Percentiles rank a stretch among this genome's conserved stretches.
These are phyloP conservation scores for Zaprionus nigranus DNA, from an alignment of 1,140 invertebrate species.

Conservation along the genomic window DNA sequence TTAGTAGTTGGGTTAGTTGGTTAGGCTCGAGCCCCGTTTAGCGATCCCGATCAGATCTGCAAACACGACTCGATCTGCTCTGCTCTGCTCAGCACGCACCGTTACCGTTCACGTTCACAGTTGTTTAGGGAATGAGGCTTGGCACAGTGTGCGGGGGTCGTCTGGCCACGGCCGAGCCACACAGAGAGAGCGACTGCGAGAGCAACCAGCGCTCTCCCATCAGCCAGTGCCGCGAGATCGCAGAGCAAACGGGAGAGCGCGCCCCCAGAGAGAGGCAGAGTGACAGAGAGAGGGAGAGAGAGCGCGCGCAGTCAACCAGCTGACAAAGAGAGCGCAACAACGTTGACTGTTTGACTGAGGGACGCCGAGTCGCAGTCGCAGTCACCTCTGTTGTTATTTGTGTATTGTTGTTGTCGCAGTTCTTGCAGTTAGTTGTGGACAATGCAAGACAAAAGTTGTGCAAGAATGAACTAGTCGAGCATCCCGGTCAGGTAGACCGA, in stretches of 20 bases:
- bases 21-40: slow-evolving; percentile 30
- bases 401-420: slow-evolving; percentile 6
- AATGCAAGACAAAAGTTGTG: background rate
- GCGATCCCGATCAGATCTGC: slow-evolving; percentile 16
- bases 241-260: slow-evolving; percentile 10
- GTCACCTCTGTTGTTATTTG: slow-evolving; percentile 6
- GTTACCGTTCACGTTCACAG: slow-evolving; percentile 80
- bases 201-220: background rate
- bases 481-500: background rate
- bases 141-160: slow-evolving; percentile 49
- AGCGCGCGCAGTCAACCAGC: slow-evolving; percentile 5
- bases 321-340: slow-evolving; percentile 49
- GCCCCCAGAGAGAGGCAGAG: background rate
- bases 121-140: slow-evolving; percentile 71
- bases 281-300: slow-evolving; percentile 7
- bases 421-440: slow-evolving; percentile 1
- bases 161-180: slow-evolving; percentile 28
- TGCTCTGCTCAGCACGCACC: slow-evolving; percentile 50
- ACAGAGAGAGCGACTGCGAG: background rate
- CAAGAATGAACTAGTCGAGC: background rate
- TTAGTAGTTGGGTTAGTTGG: background rate
- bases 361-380: slow-evolving; percentile 10
- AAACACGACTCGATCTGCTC: background rate
- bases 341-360: slow-evolving; percentile 22
- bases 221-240: slow-evolving; percentile 1